Evolutionary conservation across 2,797 vertebrate species (phyloP).

Genomic region (Scarus forsteni): DNA sequence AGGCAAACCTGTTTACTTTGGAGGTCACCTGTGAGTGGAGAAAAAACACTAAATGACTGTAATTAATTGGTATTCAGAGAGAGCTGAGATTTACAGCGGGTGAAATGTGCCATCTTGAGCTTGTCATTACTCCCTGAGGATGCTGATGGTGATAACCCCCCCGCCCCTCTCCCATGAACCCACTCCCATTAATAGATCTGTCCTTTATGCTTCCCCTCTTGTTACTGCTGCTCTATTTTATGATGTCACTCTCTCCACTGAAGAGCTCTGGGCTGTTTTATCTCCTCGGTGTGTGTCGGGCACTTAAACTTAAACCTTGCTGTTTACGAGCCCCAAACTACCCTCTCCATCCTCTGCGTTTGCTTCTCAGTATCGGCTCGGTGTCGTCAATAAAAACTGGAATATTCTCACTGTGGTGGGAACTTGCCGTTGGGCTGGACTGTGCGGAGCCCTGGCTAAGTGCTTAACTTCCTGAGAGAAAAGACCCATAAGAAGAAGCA

Average conservation of each 20-base stretch:
- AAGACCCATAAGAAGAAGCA: conserved; percentile 11
- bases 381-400: conserved; percentile 66
- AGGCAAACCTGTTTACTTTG: conserved; percentile 7
- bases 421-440: conserved; percentile 39
- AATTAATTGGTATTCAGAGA: conserved; percentile 49
- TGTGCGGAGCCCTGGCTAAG: conserved; percentile 53
- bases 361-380: conserved; percentile 63
- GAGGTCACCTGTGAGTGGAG: conserved; percentile 30
- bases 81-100: conserved; percentile 32
- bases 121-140: conserved; percentile 58
- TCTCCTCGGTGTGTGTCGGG: conserved; percentile 75
- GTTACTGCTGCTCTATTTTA: conserved; percentile 81
- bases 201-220: conserved; percentile 80
- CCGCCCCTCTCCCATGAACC: conserved; percentile 51
- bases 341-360: conserved; percentile 69
- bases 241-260: conserved; percentile 80
- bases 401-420: conserved; percentile 45
- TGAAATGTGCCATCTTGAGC: conserved; percentile 43
- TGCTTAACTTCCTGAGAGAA: conserved; percentile 44
- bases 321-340: conserved; percentile 84
- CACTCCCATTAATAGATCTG: conserved; percentile 76
- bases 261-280: conserved; percentile 81
- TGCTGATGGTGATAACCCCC: conserved; percentile 57
- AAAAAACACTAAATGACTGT: conserved; percentile 17
- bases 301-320: conserved; percentile 85